These are phyloP conservation scores for Oryzaephilus surinamensis DNA, from an alignment of 1,140 invertebrate species.

Conservation along the genomic window DNA sequence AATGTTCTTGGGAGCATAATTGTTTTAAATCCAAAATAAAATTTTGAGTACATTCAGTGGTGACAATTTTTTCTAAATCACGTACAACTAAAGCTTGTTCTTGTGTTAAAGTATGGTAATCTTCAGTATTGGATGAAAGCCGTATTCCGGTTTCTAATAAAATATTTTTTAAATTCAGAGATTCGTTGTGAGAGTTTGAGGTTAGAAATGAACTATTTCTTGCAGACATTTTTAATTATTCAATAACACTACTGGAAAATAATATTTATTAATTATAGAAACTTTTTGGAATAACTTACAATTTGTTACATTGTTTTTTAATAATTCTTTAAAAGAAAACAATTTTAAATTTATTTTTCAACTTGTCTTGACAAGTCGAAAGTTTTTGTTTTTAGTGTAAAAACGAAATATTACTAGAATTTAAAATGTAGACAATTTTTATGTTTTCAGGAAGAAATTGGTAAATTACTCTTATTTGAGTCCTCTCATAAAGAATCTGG, in stretches of 20 bases:
- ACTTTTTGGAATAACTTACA: not conserved
- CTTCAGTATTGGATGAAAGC: too few species aligned
- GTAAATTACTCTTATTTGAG: conserved; percentile 85
- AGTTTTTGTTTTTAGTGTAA: too few species aligned
- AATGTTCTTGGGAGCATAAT: too few species aligned
- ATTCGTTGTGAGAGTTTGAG: conserved; percentile 1
- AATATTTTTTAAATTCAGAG: conserved; percentile 3
- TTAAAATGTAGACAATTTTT: not conserved
- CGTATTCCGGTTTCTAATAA: conserved; percentile 1
- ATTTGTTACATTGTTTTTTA: not conserved
- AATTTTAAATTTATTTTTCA: conserved; percentile 3
- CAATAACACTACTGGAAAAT: too few species aligned
- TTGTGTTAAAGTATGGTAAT: conserved; percentile 20
- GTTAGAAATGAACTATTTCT: not conserved
- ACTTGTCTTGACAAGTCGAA: not conserved
- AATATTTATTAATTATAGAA: not conserved
- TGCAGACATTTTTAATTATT: conserved; percentile 4
- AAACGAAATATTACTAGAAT: conserved; percentile 2
- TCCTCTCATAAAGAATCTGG: conserved; percentile 69
- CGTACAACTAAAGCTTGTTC: conserved; percentile 29
- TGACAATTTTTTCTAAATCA: conserved; percentile 22
- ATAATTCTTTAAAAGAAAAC: not conserved
- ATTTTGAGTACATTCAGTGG: conserved; percentile 29
- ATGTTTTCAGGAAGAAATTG: conserved; percentile 76
- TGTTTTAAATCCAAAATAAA: too few species aligned